Evolutionary conservation across 2,888 invertebrate species (phyloP), one percentile per base, ranked within the genome.

Genomic region (Acleris laterana): DNA sequence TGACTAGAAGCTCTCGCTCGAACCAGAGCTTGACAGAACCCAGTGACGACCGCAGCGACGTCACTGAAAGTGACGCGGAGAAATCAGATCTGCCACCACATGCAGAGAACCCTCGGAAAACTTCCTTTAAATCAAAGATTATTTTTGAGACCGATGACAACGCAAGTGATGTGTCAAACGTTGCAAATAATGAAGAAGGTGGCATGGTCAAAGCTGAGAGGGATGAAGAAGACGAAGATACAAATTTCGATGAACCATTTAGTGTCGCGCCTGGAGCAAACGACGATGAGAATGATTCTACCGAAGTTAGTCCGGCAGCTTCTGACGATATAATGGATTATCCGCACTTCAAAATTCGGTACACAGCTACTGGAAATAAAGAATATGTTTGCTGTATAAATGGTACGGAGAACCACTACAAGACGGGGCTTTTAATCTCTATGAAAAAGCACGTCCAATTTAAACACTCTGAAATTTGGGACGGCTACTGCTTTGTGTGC

Each of bases 401-500:
- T 69, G 84, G 85, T 16, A 71, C 70, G 22, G 79, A 83, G 42
- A 76, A 79, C 60, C 91, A 92, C 73, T 93, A 93, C 25, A 84
- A 82, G 72, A 90, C 89, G 0, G 73, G 82, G 5, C 81, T 92
- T 20, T 71, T 90, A 42, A 93, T 93, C 74, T 91, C 91, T 3
- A 82, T 93, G 72, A 93, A 91, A 70, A 90, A 88, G 74, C 92
- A 92, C 68, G 83, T 90, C 1, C 89, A 91, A 74, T 66, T 75
- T 0, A 90, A 88, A 70, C 93, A 93, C 69, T 70, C 73, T 4
- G 89, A 93, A 32, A 79, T 77, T 22, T 95, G 95, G 95, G 92
- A 93, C 68, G 95, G 95, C 1, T 93, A 88, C 72, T 95, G 95
- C 74, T 82, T 75, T 58, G 71, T 90, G 13, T 95, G 95, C 71